These are phyloP conservation scores for Vombatus ursinus DNA, from an alignment of 2,113 vertebrate genomes.

Conservation along the genomic window DNA sequence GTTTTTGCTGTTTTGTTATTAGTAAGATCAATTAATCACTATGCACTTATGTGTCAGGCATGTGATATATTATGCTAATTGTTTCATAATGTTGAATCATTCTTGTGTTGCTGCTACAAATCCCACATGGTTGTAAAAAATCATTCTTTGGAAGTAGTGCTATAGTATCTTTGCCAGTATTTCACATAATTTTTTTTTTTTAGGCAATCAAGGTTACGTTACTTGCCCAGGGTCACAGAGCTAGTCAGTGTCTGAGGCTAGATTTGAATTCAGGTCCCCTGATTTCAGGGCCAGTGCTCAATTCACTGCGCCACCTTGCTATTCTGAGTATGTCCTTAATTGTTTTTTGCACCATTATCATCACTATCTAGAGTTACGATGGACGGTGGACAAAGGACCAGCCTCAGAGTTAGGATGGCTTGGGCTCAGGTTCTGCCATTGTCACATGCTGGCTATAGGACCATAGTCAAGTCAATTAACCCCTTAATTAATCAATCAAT, in stretches of 20 bases:
- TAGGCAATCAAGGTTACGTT: too few relatives aligned
- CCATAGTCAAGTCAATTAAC: not conserved
- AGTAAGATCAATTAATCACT: not conserved
- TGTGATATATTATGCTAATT: not conserved
- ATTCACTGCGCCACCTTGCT: too few relatives aligned
- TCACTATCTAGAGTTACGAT: not conserved
- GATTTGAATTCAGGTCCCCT: too few relatives aligned
- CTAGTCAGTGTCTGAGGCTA: too few relatives aligned
- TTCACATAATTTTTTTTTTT: not conserved
- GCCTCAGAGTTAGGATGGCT: too few relatives aligned
- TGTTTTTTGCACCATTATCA: not conserved
- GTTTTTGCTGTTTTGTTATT: not conserved
- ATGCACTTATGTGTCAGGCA: not conserved
- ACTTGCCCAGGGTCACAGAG: too few relatives aligned
- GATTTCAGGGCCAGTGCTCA: too few relatives aligned
- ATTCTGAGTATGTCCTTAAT: not conserved
- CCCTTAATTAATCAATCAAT: too few relatives aligned
- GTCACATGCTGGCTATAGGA: not conserved
- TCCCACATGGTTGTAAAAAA: not conserved
- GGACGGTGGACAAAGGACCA: too few relatives aligned
- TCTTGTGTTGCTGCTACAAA: not conserved
- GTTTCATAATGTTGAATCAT: not conserved
- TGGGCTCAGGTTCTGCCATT: not conserved
- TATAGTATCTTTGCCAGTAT: not conserved
- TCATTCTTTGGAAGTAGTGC: not conserved